Conservation (phyloP, 2,113 vertebrate species). For the Leptobrachium ailaonicum region DNA sequence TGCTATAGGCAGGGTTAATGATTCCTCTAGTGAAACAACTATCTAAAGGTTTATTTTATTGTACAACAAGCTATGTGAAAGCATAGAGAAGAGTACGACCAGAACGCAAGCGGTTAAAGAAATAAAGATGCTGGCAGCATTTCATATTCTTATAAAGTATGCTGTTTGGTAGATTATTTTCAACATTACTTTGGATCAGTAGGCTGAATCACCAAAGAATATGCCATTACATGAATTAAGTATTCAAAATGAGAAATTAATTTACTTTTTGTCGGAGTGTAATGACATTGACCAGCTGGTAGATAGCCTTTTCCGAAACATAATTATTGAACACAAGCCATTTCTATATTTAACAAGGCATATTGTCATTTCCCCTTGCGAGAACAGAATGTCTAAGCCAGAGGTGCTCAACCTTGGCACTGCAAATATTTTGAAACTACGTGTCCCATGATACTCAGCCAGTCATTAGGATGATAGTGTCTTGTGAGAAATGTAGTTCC, state of each 20-base stretch:
- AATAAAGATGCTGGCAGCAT: neutral
- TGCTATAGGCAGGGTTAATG: too few species aligned
- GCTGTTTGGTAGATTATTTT: slow-evolving; percentile 32
- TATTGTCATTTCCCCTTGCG: slow-evolving; percentile 27
- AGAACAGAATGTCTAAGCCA: slow-evolving; percentile 9
- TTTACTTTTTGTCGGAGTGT: slow-evolving; percentile 32
- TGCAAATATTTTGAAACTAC: too few species aligned
- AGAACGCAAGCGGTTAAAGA: neutral
- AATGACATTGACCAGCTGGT: slow-evolving; percentile 42
- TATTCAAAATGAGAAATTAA: slow-evolving; percentile 39
- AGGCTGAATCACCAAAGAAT: slow-evolving; percentile 36
- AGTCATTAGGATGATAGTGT: too few species aligned
- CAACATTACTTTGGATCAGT: slow-evolving; percentile 25
- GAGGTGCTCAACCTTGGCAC: too few species aligned
- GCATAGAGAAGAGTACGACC: neutral
- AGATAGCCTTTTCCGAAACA: slow-evolving; percentile 10
- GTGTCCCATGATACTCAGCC: too few species aligned
- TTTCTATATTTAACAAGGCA: slow-evolving; percentile 43
- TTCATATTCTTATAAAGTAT: neutral
- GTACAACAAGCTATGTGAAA: too few species aligned
- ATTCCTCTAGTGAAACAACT: too few species aligned
- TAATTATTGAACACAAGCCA: slow-evolving; percentile 25
- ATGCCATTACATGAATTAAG: slow-evolving; percentile 26
- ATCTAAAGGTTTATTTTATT: too few species aligned
- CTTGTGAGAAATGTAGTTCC: too few species aligned